phyloP scores from a whole-genome alignment of 2,797 vertebrate genomes.

The Nannoperca obscura region DNA sequence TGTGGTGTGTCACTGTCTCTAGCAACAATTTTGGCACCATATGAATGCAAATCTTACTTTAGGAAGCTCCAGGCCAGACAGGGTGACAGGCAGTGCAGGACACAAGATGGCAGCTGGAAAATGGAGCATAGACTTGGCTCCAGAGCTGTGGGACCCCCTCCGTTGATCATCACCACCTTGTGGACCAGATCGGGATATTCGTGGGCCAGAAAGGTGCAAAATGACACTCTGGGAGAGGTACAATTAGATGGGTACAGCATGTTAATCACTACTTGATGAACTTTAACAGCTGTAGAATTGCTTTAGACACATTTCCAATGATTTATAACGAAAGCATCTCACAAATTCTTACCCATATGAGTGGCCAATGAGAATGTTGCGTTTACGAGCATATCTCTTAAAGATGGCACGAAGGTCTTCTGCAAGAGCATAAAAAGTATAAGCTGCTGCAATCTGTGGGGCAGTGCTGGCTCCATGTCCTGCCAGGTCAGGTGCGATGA shows the following conservation, averaged over 20 bases:
- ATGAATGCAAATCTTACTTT: slow-evolving; percentile 87
- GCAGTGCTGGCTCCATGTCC: slow-evolving; percentile 94
- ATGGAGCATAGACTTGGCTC: slow-evolving; percentile 98
- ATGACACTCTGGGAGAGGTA: slow-evolving; percentile 89
- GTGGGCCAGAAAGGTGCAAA: slow-evolving; percentile 97
- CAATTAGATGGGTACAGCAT: background rate
- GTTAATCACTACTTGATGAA: slow-evolving; percentile 4
- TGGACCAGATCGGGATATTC: slow-evolving; percentile 97
- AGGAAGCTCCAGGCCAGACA: slow-evolving; percentile 99
- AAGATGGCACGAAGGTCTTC: slow-evolving; percentile 96
- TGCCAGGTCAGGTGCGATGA: slow-evolving; percentile 94
- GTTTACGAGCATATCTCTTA: slow-evolving; percentile 93
- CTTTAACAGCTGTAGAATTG: background rate
- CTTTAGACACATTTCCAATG: background rate
- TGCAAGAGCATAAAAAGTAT: slow-evolving; percentile 96
- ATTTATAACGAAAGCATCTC: slow-evolving; percentile 1
- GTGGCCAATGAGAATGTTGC: slow-evolving; percentile 96
- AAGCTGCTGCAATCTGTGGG: slow-evolving; percentile 93
- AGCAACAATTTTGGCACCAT: background rate
- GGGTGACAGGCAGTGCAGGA: slow-evolving; percentile 95
- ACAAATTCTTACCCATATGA: slow-evolving; percentile 90
- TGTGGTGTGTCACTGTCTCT: background rate
- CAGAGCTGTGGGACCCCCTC: slow-evolving; percentile 95
- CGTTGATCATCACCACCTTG: slow-evolving; percentile 99
- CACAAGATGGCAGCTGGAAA: slow-evolving; percentile 96